Conservation (phyloP, 2,888 invertebrate genomes). For the Sipunculus nudus region DNA sequence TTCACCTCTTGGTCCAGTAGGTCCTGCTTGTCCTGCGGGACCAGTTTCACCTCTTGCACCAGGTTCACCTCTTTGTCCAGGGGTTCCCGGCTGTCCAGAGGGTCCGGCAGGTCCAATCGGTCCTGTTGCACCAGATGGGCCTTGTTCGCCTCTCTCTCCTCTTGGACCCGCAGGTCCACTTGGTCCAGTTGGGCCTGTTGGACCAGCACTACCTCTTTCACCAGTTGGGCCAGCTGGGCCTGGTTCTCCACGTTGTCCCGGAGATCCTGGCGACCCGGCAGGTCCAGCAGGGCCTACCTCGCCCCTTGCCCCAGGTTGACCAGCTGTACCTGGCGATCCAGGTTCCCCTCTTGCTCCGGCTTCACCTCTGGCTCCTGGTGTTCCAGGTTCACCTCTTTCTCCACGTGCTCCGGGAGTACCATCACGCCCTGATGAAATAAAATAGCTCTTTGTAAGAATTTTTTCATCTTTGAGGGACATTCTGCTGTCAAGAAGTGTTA, state of each 20-base stretch:
- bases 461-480: neutral
- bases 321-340: conserved; percentile 19
- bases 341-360: conserved; percentile 19
- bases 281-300: conserved; percentile 14
- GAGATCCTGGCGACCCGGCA: conserved; percentile 17
- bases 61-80: conserved; percentile 10
- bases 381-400: no score
- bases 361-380: conserved; percentile 9
- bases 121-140: conserved; percentile 9
- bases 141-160: conserved; percentile 5
- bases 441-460: no score
- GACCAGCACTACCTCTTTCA: conserved; percentile 20
- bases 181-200: conserved; percentile 12
- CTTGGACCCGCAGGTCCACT: conserved; percentile 13
- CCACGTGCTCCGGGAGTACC: conserved; percentile 30
- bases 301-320: conserved; percentile 17
- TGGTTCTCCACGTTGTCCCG: conserved; percentile 16
- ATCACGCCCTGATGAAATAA: neutral
- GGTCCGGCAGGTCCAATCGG: conserved; percentile 26
- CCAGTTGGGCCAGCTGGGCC: conserved; percentile 23
- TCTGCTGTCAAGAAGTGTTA: no score
- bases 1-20: conserved; percentile 5
- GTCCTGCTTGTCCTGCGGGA: neutral
- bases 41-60: neutral
- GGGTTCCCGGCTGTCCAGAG: conserved; percentile 14